Percentiles rank a stretch among this genome's conserved stretches.
Evolutionary conservation across 2,888 invertebrate genomes (phyloP).

Genomic region (Stenoptilia bipunctidactyla): DNA sequence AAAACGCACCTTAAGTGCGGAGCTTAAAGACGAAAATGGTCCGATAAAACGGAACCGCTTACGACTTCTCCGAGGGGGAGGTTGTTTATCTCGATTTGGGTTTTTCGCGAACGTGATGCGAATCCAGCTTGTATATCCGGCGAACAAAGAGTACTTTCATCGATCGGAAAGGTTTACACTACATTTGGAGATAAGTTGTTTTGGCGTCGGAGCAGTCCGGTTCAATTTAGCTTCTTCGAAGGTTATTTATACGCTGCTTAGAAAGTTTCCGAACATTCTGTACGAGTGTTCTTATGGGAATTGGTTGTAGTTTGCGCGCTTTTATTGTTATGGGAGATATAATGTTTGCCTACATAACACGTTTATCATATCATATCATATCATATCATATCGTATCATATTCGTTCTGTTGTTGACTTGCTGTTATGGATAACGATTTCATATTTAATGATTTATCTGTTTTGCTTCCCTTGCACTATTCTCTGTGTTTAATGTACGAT

Average conservation of each 20-base stretch:
- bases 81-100: conserved; percentile 69
- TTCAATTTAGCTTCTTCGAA: conserved; percentile 56
- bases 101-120: conserved; percentile 68
- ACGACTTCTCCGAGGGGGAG: conserved; percentile 57
- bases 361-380: too few relatives aligned
- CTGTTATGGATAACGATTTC: background rate
- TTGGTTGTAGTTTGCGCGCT: conserved; percentile 40
- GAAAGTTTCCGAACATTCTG: conserved; percentile 46
- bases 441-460: too few relatives aligned
- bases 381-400: background rate
- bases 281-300: conserved; percentile 51
- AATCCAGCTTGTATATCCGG: conserved; percentile 65
- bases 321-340: conserved; percentile 33
- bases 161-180: conserved; percentile 45
- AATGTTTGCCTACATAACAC: too few relatives aligned
- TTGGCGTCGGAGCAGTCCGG: conserved; percentile 24
- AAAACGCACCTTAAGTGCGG: conserved; percentile 58
- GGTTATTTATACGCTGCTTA: conserved; percentile 62
- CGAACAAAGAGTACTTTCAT: conserved; percentile 61
- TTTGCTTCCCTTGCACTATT: too few relatives aligned
- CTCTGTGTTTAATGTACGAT: too few relatives aligned
- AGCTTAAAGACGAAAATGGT: conserved; percentile 64
- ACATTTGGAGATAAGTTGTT: conserved; percentile 42
- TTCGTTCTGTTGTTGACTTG: background rate
- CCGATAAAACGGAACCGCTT: conserved; percentile 59